Percentiles rank a stretch among this genome's conserved stretches.
Evolutionary conservation across 2,888 invertebrate species (phyloP).

Genomic region (Drosophila mettleri): DNA sequence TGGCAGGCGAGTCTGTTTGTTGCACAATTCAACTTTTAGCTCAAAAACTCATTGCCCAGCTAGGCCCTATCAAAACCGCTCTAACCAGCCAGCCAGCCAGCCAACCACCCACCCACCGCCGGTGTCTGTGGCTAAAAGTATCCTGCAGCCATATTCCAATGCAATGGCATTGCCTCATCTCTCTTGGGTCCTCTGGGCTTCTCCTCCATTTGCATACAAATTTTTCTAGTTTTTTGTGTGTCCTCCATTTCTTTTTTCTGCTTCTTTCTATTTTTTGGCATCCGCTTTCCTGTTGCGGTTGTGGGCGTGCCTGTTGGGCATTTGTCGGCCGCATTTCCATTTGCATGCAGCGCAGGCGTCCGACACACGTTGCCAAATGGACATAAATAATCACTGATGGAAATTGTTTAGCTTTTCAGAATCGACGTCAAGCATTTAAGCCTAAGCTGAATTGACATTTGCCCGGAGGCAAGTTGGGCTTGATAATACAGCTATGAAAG

Average conservation of each 20-base stretch:
- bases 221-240: slow-evolving; percentile 31
- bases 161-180: slow-evolving; percentile 41
- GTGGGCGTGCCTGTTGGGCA: slow-evolving; percentile 56
- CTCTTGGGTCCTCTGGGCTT: slow-evolving; percentile 22
- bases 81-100: background rate
- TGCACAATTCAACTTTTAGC: slow-evolving; percentile 81
- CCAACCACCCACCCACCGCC: slow-evolving; percentile 12
- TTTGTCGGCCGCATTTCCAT: slow-evolving; percentile 58
- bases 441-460: slow-evolving; percentile 17
- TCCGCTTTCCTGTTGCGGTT: slow-evolving; percentile 65
- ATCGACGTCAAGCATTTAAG: slow-evolving; percentile 9
- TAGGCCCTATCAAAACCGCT: slow-evolving; percentile 23
- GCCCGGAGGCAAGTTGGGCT: slow-evolving; percentile 1
- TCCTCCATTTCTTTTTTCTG: background rate
- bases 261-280: slow-evolving; percentile 21
- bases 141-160: slow-evolving; percentile 75
- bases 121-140: slow-evolving; percentile 58
- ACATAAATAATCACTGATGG: slow-evolving; percentile 78
- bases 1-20: slow-evolving; percentile 56
- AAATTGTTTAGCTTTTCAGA: slow-evolving; percentile 54
- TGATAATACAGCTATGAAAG: background rate
- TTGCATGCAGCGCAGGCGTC: slow-evolving; percentile 51
- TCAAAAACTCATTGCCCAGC: slow-evolving; percentile 79
- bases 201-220: slow-evolving; percentile 65
- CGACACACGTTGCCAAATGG: slow-evolving; percentile 58